A percentile compares a stretch with the other conserved stretches of the same genome.
Conservation (phyloP, 2,113 vertebrate genomes). For the Lagenorhynchus albirostris region DNA sequence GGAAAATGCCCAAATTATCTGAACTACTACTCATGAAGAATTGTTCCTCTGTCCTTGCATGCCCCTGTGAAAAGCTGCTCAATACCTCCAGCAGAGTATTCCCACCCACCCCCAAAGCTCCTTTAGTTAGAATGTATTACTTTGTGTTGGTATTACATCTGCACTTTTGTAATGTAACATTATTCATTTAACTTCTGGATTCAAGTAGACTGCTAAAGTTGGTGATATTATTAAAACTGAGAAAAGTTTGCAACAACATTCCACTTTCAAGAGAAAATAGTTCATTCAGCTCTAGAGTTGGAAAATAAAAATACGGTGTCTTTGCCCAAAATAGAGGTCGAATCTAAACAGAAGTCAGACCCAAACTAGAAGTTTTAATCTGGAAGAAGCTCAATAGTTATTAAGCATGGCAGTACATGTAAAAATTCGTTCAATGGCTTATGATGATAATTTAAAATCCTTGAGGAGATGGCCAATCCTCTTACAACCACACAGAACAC, state of each 20-base stretch:
- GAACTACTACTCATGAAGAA: not conserved
- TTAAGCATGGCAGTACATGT: not conserved
- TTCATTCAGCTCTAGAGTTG: not conserved
- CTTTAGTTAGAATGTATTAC: not conserved
- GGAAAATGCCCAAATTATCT: slow-evolving; percentile 15
- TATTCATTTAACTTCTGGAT: not conserved
- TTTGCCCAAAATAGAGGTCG: slow-evolving; percentile 18
- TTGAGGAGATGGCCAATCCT: not conserved
- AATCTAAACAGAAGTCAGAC: not conserved
- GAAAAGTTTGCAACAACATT: not conserved
- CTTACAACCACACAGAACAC: not conserved
- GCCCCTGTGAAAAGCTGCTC: not conserved
- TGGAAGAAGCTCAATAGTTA: not conserved
- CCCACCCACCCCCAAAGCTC: not conserved
- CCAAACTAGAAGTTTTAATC: slow-evolving; percentile 42
- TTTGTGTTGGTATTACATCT: not conserved
- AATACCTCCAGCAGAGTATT: not conserved
- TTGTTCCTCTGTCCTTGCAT: not conserved
- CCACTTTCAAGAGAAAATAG: slow-evolving; percentile 38
- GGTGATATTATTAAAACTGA: slow-evolving; percentile 19
- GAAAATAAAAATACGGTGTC: slow-evolving; percentile 33
- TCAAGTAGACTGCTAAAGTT: not conserved
- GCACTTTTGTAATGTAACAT: not conserved
- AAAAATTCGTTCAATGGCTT: not conserved
- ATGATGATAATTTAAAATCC: not conserved